Evolutionary conservation across 2,888 invertebrate genomes (phyloP), one percentile per base, ranked within the genome.

Genomic region (Strigamia transsilvanica): DNA sequence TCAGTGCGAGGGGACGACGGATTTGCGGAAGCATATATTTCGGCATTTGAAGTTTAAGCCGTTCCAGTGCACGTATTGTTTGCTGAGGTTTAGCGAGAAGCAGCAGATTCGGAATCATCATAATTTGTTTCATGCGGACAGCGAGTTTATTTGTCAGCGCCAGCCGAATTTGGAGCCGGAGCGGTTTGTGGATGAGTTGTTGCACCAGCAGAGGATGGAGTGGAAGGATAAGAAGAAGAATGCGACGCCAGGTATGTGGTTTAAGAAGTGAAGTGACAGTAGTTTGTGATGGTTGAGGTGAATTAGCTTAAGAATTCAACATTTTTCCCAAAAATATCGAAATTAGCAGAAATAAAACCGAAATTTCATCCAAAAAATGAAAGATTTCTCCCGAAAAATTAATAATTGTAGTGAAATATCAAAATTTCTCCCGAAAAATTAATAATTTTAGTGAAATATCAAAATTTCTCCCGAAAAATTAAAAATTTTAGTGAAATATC

Each of bases 11-110:
- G 82, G 82, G 3, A 82, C 82, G 7, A 82, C 82, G 4, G 82
- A 82, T 73, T 34, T 82, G 56, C 32, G 82, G 10, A 82, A 82
- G 18, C 82, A 82, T 42, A 66, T 82, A 23, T 82, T 82, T 41
- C 82, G 82, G 15, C 82, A 82, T 41, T 41, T 82, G 66, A 79
- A 82, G 18, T 82, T 80, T n/a, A 82, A 79, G 38, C 82, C 82
- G 10, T 82, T 80, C 27, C 80, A 79, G 21, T 82, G 82, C 18
- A 66, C 38, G 0, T 66, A 42, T 79, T 82, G 82, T 32, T 21
- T 21, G 21, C 10, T 15, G 38, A 18, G 82, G 6, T 82, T 82
- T 18, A 66, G 73, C n/a, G 80, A 82, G 38, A 80, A 80, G 18
- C 80, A 82, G 42, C 82, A 80, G 73, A 42, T 80, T n/a, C 13